Base-by-base conservation (phyloP, 2,113 vertebrate genomes). In the Urocynchramus pylzowi region DNA sequence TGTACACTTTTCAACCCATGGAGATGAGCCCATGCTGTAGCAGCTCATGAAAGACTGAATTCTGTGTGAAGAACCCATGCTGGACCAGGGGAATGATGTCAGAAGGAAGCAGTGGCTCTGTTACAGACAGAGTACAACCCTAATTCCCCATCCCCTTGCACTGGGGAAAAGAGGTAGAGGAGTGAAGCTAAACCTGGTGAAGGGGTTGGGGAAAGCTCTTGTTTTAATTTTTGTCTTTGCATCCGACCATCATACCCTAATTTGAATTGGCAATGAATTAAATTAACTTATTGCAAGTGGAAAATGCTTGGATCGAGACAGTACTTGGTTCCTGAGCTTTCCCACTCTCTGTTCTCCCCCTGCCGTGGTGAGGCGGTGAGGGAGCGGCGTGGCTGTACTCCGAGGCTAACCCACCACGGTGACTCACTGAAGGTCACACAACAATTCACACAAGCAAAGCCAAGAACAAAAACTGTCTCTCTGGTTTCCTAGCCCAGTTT, bases 381-480 rank as follows among this genome's bases (percentile, higher is more conserved):
- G 30, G 30, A 14, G 13, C 1, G 0, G 16, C 1, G 0, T 11
- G n/a, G 31, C 49, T 35, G 18, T 0, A 0, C 31, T 4, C 13
- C 6, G 4, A 7, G 41, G 33, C 15, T 33, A 7, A 22, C 30
- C 13, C 39, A 33, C 39, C 11, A 4, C 14, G 0, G 2, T 0
- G 3, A 13, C 24, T 50, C 44, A 18, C 35, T 13, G 16, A 52
- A 79, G 30, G 63, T 44, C 53, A 61, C 22, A 1, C 1, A 41
- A 6, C 33, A 42, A 23, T 8, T 60, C 41, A 17, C 2, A 1
- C 9, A 11, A 30, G 27, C n/a, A 73, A 33, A 74, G 28, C 24
- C 39, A 42, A 33, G 26, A 73, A 19, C 15, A 73, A 59, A 79
- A 56, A 2, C 1, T 12, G 16, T 3, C 10, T 47, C 30, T 60